Percentiles rank a stretch among this genome's conserved stretches.
Conservation (phyloP, 2,888 invertebrate genomes). For the Sylvicola cinctus region DNA sequence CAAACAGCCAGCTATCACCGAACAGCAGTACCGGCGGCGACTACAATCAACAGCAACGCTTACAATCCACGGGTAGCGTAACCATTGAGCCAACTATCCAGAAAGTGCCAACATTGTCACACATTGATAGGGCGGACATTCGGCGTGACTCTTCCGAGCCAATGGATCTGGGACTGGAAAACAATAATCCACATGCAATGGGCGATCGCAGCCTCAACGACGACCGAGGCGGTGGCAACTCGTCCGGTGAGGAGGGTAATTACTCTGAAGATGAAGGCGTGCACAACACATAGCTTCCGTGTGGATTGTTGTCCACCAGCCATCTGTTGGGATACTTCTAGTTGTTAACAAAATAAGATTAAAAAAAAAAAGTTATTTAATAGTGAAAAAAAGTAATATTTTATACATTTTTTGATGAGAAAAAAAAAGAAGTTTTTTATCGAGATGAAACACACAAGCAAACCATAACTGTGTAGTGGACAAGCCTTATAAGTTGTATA, state of each 20-base stretch:
- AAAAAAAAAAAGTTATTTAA: too few species aligned
- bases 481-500: too few species aligned
- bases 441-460: too few species aligned
- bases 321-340: too few species aligned
- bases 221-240: slow-evolving; percentile 14
- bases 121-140: slow-evolving; percentile 12
- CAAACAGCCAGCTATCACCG: slow-evolving; percentile 16
- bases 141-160: slow-evolving; percentile 21
- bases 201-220: background rate
- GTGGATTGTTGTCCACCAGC: too few species aligned
- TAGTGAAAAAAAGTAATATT: too few species aligned
- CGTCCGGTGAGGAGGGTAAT: slow-evolving; percentile 20
- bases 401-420: too few species aligned
- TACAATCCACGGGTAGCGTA: slow-evolving; percentile 9
- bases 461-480: too few species aligned
- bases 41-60: slow-evolving; percentile 1
- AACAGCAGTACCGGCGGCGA: slow-evolving; percentile 18
- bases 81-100: slow-evolving; percentile 18
- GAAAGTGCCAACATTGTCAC: slow-evolving; percentile 5
- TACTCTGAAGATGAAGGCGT: slow-evolving; percentile 25
- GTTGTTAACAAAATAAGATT: too few species aligned
- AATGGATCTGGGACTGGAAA: slow-evolving; percentile 19
- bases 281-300: background rate
- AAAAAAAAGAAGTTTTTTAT: too few species aligned
- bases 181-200: background rate